Evolutionary conservation across 2,888 invertebrate species (phyloP), one percentile per base, ranked within the genome.

Genomic region (Xestia sexstrigata): DNA sequence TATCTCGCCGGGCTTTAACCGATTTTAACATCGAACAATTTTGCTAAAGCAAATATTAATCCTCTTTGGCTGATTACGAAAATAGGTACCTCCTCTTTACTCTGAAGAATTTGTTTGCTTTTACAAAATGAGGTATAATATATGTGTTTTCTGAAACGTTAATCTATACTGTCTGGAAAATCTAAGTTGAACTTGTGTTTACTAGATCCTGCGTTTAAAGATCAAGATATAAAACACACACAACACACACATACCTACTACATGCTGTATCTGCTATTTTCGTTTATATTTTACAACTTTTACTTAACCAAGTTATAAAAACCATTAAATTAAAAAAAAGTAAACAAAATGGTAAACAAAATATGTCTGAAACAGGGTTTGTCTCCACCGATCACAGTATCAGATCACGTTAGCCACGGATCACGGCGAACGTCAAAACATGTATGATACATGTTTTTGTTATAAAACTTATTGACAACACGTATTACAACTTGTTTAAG

Each of bases 31-130:
- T 81, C 55, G 39, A 35, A n/a, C 47, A 73, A 78, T 81, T 81
- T 78, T 23, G 47, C 35, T 49, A 11, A 74, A 81, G 74, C 17
- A 66, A 78, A 78, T 81, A 78, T 66, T 49, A 74, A 81, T 66
- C 58, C 26, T 35, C 49, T 65, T 66, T 35, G 26, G 58, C 30
- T 20, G 30, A 78, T 17, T 63, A 65, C 15, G 42, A 65, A 65
- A 42, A 65, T 42, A 30, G n/a, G 52, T 76, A 42, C 47, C 45
- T 70, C 30, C 11, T 35, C 65, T 23, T 52, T 9, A 58, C 78
- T 35, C 17, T 23, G 58, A 58, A 49, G 49, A 47, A 42, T 49
- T 76, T 67, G 30, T 58, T 76, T 76, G 78, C 49, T 52, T 52
- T 20, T n/a, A 30, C 42, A 52, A 15, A 35, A 5, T 55, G 49